These are phyloP conservation scores for Rhagophthalmus giganteus DNA, from an alignment of 2,888 invertebrate genomes.

Conservation along the genomic window DNA sequence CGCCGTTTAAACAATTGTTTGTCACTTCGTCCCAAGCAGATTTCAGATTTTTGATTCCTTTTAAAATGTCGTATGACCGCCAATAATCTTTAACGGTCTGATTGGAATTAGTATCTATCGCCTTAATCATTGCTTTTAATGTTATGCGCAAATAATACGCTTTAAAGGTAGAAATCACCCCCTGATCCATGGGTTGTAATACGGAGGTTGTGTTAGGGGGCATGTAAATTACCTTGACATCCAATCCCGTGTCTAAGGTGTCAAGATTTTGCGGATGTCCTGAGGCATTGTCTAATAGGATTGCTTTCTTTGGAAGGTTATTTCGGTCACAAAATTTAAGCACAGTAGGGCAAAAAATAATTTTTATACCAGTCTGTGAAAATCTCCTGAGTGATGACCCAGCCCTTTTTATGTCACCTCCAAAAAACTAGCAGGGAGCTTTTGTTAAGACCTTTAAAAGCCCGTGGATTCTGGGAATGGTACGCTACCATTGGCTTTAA, in stretches of 20 bases:
- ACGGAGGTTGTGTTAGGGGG: conserved; percentile 16
- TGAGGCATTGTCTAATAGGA: conserved; percentile 25
- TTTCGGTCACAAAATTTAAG: conserved; percentile 23
- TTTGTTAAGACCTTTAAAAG: conserved; percentile 18
- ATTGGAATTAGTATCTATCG: conserved; percentile 3
- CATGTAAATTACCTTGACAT: conserved; percentile 6
- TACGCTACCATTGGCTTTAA: conserved; percentile 7
- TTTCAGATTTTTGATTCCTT: conserved; percentile 25
- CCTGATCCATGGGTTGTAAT: conserved; percentile 1
- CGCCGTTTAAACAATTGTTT: conserved; percentile 25
- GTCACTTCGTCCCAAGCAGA: conserved; percentile 14
- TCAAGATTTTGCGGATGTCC: conserved; percentile 24
- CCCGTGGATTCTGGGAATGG: conserved; percentile 13
- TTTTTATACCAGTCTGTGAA: conserved; percentile 25
- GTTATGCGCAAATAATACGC: conserved; percentile 5
- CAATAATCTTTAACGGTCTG: conserved; percentile 20
- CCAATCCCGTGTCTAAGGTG: conserved; percentile 15
- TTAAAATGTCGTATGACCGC: conserved; percentile 19
- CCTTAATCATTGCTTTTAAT: conserved; percentile 5
- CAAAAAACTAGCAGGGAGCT: conserved; percentile 6
- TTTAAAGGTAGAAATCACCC: conserved; percentile 1
- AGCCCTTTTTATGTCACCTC: conserved; percentile 6
- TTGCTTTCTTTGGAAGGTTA: conserved; percentile 24
- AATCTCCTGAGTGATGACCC: conserved; percentile 15
- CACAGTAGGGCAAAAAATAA: conserved; percentile 26